phyloP scores from a whole-genome alignment of 2,797 vertebrate species.

The Molossus alvarezi region DNA sequence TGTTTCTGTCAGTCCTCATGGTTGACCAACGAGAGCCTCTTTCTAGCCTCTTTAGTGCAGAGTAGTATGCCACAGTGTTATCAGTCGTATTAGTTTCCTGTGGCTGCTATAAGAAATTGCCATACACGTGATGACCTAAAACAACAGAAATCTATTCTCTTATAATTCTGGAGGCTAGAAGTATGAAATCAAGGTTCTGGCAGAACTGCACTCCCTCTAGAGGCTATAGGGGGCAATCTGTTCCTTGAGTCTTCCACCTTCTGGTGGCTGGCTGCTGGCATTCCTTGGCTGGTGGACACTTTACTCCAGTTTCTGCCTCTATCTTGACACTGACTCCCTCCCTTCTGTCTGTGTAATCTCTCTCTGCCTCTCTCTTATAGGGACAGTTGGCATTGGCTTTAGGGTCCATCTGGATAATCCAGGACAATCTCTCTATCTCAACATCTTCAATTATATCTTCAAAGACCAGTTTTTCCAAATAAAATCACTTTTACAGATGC shows the following conservation, averaged over 20 bases:
- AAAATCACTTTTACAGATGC: not conserved
- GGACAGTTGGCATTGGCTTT: not conserved
- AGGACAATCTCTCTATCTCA: not conserved
- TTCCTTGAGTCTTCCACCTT: not conserved
- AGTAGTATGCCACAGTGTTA: not conserved
- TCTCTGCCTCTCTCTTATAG: not conserved
- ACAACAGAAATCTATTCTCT: not conserved
- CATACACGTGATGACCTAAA: not conserved
- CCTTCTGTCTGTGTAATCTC: not conserved
- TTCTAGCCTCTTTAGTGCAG: not conserved
- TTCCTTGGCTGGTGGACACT: not conserved
- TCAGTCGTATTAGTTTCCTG: not conserved
- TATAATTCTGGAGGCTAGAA: not conserved
- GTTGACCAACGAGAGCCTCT: not conserved
- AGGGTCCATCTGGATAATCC: not conserved
- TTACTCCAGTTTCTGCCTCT: not conserved
- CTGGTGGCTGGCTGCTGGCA: not conserved
- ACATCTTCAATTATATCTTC: constrained; percentile 33
- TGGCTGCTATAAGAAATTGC: not conserved
- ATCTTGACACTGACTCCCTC: not conserved
- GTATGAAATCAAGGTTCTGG: not conserved
- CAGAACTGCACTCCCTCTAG: not conserved
- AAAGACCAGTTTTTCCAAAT: not conserved
- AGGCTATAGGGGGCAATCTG: not conserved
- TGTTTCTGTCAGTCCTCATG: not conserved